Base-by-base conservation (phyloP, 53 echinoderm and acorn worm species). In the Echinometra lucunter region DNA sequence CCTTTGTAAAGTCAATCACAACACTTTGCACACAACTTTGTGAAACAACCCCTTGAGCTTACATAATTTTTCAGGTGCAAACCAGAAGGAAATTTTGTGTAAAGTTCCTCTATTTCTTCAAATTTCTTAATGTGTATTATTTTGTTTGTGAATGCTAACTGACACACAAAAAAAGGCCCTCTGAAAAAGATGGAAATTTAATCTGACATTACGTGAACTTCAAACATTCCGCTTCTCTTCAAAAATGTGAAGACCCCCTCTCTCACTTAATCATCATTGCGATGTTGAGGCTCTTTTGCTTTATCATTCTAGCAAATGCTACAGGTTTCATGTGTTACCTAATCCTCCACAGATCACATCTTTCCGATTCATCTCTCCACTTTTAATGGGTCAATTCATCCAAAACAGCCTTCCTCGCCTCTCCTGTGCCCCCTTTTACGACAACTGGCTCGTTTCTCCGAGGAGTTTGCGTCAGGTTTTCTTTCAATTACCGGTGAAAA, bases 401-500 rank as follows among this genome's bases (percentile, higher is more conserved):
- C 0, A 35, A 74, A 37, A 34, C 6, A 16, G 34, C 49, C 45
- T 85, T 49, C n/a, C 30, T 85, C 85, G 49, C 85, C 85, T 53
- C 49, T 45, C 85, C 28, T 12, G 85, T 85, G 85, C 85, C 85
- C 85, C 85, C 85, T 85, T 85, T 85, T 85, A 85, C 3, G 85
- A 85, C 85, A 85, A 85, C 85, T 44, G 16, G 47, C 85, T 28
- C 27, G 53, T 49, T 49, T 21, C 49, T 49, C 47, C 2, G 47
- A 49, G 49, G 85, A 85, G 27, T 85, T 47, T n/a, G 85, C 13
- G 49, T n/a, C 53, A 74, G 85, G 85, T 85, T 85, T 85, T 85
- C 85, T 85, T 85, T 85, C 85, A 85, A 85, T 85, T 85, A 85
- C 85, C 8, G 45, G 44, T 6, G 85, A 85, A 85, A 85, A 85